Evolutionary conservation across 1,140 invertebrate genomes (phyloP), one percentile per base, ranked within the genome.

Genomic region (Prorops nasuta): DNA sequence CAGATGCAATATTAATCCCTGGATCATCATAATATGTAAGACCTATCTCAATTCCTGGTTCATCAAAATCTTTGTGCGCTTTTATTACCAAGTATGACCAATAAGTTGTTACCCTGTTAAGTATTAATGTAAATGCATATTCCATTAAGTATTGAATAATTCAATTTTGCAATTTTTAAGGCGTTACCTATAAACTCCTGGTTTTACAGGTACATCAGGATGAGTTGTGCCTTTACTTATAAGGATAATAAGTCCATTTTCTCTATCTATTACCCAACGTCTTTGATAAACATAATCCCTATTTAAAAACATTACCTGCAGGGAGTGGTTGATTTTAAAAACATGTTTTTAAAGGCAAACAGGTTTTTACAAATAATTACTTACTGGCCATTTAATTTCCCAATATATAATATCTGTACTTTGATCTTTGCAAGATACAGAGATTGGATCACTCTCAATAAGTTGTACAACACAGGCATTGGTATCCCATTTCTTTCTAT

Each of bases 1-100:
- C 75, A 9, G 81, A 72, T 21, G 86, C 86, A 51, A 89, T 78
- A 62, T 84, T 85, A 31, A 89, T 78, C 3, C 89, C 90, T 14
- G 91, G 90, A 79, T 92, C 88, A 68, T 93, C 91, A 68, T 88
- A 94, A 75, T 94, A 94, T 1, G 91, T 93, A 4, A 94, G 78
- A 19, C 86, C 83, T 74, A 92, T 93, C 72, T 93, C 90, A 54
- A 92, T 81, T n/a, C 87, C 86, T 52, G 86, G 83, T 70, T 88
- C 77, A 53, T 85, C 69, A 40, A 82, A 76, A 22, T 84, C 79
- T 22, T 76, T 74, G 21, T 81, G 74, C 2, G 89, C 88, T 73
- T 84, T 87, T 46, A 94, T 89, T 0, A 92, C 88, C 86, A 93
- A 91, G 50, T 86, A 86, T 36, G 90, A 92, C 89, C 89, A 92